These are phyloP conservation scores for Turnix velox DNA, from an alignment of 2,113 vertebrate species.

Conservation along the genomic window DNA sequence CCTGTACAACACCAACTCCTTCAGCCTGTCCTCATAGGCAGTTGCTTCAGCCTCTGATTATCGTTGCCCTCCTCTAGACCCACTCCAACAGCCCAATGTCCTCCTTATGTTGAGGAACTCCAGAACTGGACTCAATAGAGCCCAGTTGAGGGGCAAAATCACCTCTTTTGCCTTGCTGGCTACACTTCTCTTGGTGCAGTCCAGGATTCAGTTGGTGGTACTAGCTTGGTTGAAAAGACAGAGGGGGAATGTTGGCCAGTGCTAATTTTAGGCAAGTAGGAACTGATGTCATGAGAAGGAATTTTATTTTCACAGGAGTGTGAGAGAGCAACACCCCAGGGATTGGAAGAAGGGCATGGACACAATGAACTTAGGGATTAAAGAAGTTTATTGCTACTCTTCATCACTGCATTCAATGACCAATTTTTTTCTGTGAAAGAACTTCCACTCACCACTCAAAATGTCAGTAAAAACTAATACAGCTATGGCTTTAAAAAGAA, in stretches of 20 bases:
- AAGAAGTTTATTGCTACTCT: not conserved
- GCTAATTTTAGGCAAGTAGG: not conserved
- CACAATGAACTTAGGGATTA: not conserved
- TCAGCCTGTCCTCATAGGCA: too few relatives aligned
- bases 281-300: not conserved
- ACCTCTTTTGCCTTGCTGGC: too few relatives aligned
- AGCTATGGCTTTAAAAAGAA: not conserved
- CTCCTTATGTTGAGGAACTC: too few relatives aligned
- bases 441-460: not conserved
- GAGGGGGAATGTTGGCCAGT: not conserved
- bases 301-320: not conserved
- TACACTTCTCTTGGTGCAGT: too few relatives aligned
- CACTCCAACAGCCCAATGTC: too few relatives aligned
- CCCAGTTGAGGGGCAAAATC: too few relatives aligned
- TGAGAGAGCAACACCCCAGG: not conserved
- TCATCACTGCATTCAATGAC: not conserved
- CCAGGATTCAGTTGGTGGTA: too few relatives aligned
- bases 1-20: too few relatives aligned
- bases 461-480: not conserved
- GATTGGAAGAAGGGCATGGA: accelerated
- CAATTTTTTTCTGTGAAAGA: not conserved
- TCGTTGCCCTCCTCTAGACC: too few relatives aligned
- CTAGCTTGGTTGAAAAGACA: not conserved
- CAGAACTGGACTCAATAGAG: too few relatives aligned
- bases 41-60: too few relatives aligned